These are phyloP conservation scores for Cynopterus sphinx DNA, from an alignment of 2,797 vertebrate genomes.

Conservation along the genomic window DNA sequence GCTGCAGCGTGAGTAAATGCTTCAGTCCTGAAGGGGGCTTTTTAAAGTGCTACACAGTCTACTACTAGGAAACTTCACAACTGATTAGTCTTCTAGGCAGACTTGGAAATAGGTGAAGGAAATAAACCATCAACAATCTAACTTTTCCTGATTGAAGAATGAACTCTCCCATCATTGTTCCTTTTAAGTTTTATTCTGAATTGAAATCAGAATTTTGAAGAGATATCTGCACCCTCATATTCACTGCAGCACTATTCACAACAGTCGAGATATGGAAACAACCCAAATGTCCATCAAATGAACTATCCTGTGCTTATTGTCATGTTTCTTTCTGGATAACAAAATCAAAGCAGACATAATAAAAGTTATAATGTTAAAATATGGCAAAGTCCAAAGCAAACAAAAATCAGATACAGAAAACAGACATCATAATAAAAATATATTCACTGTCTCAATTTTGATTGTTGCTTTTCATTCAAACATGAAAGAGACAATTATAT, in stretches of 20 bases:
- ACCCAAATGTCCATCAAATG: too few relatives aligned
- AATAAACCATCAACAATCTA: neutral
- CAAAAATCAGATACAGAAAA: neutral
- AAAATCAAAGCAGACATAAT: neutral
- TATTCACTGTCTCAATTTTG: neutral
- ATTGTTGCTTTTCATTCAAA: neutral
- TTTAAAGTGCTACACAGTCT: neutral
- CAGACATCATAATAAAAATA: neutral
- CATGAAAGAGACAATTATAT: neutral
- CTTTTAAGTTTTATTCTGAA: neutral
- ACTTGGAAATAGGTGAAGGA: neutral
- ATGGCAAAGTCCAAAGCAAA: neutral
- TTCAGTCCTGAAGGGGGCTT: neutral
- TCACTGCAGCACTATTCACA: neutral
- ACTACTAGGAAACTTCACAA: neutral
- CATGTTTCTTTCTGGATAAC: neutral
- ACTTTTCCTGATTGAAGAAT: neutral
- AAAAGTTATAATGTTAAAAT: neutral
- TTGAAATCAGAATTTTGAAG: neutral
- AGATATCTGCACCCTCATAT: neutral
- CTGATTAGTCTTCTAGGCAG: neutral
- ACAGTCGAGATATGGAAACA: neutral
- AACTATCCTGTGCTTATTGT: neutral
- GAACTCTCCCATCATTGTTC: neutral
- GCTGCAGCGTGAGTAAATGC: neutral